Evolutionary conservation across 2,113 vertebrate genomes (phyloP), one percentile per base, ranked within the genome.

Genomic region (Pterocles gutturalis): DNA sequence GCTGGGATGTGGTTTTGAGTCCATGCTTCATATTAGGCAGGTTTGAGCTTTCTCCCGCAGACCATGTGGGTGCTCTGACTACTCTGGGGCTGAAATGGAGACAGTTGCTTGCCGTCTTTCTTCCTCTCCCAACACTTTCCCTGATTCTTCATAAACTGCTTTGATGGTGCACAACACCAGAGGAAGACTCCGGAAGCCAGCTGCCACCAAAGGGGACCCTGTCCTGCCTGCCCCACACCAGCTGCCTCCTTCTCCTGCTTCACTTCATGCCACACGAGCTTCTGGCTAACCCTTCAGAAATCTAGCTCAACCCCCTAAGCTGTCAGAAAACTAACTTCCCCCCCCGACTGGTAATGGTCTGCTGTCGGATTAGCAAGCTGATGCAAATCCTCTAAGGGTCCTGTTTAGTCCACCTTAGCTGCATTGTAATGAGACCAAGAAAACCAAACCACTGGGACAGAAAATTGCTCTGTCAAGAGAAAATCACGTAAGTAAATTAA

Each of bases 171-270:
- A 24, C 38, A 51, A 14, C n/a, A 62, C 29, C 26, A 92, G 69
- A 78, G 4, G 22, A 93, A 53, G 18, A 72, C 19, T 49, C 31
- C 14, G 61, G 20, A 29, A 87, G 34, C 14, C 53, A 72, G 16
- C 8, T 58, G 53, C 53, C 64, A 41, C 33, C 1, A 0, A 83
- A 60, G 36, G 11, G 22, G 11, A 73, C 67, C 48, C 53, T 46
- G 25, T 11, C 29, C 65, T 28, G 25, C 15, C 31, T 54, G 46
- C 54, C 7, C 21, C 28, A 13, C 0, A 0, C 8, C 9, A 20
- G 36, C 11, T 34, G 65, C 36, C 41, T 79, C 51, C 20, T 87
- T 55, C 64, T 76, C 31, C 45, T 62, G 26, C 33, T 84, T 81
- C 33, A 45, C 19, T 82, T 66, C 0, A 0, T 41, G 43, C 28